Percentiles rank a stretch among this genome's conserved stretches.
phyloP scores from a whole-genome alignment of 2,113 vertebrate genomes.

The Salvelinus alpinus region DNA sequence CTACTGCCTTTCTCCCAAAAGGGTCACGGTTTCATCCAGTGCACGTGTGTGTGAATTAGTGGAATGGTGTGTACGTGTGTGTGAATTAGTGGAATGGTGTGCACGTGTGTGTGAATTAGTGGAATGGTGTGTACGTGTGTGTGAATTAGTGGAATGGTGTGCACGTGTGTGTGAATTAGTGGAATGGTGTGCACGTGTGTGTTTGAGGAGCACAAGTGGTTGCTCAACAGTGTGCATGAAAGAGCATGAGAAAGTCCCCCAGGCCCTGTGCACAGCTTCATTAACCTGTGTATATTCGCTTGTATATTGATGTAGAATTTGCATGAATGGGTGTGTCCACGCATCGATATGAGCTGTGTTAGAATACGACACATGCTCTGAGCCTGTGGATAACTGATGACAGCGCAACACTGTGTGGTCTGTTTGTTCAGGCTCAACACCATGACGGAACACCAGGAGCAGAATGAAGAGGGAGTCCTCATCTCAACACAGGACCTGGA shows the following conservation, averaged over 20 bases:
- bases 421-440: conserved; percentile 64
- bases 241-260: neutral
- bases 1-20: conserved; percentile 41
- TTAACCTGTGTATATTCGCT: neutral
- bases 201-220: conserved; percentile 9
- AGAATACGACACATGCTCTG: no score
- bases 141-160: conserved; percentile 11
- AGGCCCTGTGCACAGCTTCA: neutral
- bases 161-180: neutral
- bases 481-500: conserved; percentile 70
- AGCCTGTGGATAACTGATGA: neutral
- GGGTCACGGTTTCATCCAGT: conserved; percentile 22
- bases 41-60: conserved; percentile 27
- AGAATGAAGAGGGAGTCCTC: conserved; percentile 66
- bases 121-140: conserved; percentile 16
- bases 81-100: neutral
- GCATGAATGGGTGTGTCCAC: neutral
- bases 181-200: neutral
- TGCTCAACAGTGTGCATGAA: neutral
- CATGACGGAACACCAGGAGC: conserved; percentile 77
- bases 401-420: conserved; percentile 1
- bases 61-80: neutral
- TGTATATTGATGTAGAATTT: neutral
- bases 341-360: neutral
- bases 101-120: conserved; percentile 7